A percentile compares a stretch with the other conserved stretches of the same genome.
Evolutionary conservation across 1,140 invertebrate species (phyloP).

Genomic region (Lasaia peninsularis): DNA sequence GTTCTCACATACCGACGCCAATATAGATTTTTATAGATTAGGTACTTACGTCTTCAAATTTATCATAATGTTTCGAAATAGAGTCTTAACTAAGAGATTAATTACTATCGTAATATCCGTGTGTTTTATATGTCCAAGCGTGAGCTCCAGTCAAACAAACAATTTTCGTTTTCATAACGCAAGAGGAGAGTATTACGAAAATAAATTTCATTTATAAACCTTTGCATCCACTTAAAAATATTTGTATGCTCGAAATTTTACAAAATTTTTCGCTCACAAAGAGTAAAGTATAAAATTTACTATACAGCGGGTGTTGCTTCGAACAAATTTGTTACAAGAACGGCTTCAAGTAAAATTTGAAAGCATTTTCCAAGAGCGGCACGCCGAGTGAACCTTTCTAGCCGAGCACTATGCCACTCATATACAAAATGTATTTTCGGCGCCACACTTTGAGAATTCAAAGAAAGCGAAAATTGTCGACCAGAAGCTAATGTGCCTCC

Average conservation of each 20-base stretch:
- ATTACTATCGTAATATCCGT: no score
- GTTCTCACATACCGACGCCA: no score
- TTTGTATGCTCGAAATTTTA: constrained; percentile 2
- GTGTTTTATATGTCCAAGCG: no score
- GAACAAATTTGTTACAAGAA: constrained; percentile 9
- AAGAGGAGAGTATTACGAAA: not conserved
- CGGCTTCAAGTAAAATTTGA: constrained; percentile 6
- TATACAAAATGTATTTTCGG: constrained; percentile 9
- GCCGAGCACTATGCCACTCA: not conserved
- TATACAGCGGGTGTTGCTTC: constrained; percentile 4
- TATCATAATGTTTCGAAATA: no score
- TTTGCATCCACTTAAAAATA: constrained; percentile 2
- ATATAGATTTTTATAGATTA: no score
- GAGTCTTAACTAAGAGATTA: no score
- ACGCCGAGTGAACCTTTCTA: constrained; percentile 2
- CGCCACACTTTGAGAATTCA: not conserved
- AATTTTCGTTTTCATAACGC: no score
- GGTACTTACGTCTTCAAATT: no score
- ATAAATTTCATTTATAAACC: not conserved
- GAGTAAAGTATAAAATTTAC: constrained; percentile 1
- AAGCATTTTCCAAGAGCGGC: constrained; percentile 6
- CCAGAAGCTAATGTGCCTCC: not conserved
- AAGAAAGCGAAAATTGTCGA: constrained; percentile 1
- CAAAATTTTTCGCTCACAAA: not conserved
- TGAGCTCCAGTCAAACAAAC: no score